Evolutionary conservation across 2,113 vertebrate genomes (phyloP).

Genomic region (Apteryx mantelli): DNA sequence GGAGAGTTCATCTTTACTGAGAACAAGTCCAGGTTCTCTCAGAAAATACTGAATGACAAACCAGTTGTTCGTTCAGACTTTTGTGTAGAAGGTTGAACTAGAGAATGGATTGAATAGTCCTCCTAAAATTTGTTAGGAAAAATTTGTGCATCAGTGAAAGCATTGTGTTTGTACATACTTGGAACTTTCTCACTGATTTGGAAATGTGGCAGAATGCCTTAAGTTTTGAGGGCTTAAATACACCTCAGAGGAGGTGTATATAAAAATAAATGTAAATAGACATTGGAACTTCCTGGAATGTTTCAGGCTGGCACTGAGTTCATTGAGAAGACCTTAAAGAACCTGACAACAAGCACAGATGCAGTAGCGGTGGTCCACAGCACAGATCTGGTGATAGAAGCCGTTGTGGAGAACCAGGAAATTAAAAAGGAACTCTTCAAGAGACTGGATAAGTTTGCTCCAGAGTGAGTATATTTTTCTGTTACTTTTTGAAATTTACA

Average conservation of each 20-base stretch:
- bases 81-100: neutral
- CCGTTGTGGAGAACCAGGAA: conserved; percentile 92
- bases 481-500: neutral
- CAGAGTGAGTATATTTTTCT: conserved; percentile 81
- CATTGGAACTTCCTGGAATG: neutral
- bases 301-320: conserved; percentile 88
- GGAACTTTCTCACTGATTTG: neutral
- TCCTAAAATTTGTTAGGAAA: neutral
- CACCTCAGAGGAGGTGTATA: neutral
- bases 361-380: conserved; percentile 81
- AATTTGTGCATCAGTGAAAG: neutral
- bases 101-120: neutral
- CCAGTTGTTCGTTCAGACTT: neutral
- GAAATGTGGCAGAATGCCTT: neutral
- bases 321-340: conserved; percentile 86
- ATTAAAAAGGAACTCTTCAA: conserved; percentile 91
- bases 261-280: neutral
- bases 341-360: conserved; percentile 85
- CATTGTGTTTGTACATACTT: neutral
- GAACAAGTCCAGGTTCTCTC: neutral
- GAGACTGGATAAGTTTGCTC: conserved; percentile 90
- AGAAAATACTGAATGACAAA: neutral
- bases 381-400: conserved; percentile 93
- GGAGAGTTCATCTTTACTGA: neutral
- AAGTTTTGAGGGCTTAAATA: neutral